phyloP scores from a whole-genome alignment of 2,888 invertebrate genomes.

The Sphaeridia pumilis region DNA sequence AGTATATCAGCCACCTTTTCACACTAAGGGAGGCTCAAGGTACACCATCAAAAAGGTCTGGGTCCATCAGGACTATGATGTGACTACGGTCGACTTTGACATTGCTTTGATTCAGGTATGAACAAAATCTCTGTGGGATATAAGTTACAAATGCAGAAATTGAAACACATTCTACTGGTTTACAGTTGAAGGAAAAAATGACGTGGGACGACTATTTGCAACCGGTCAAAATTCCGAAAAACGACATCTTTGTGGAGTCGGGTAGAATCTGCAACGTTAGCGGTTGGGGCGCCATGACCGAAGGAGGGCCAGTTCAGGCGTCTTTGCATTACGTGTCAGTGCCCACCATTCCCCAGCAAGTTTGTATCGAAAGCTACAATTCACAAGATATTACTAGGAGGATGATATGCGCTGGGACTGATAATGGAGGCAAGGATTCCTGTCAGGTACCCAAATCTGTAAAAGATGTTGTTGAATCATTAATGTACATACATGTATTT shows the following conservation, averaged over 20 bases:
- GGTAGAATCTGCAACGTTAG: slow-evolving; percentile 2
- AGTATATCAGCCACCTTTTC: slow-evolving; percentile 1
- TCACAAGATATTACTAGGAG: slow-evolving; percentile 5
- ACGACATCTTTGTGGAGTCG: neutral
- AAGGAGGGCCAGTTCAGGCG: slow-evolving; percentile 6
- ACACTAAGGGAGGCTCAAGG: slow-evolving; percentile 7
- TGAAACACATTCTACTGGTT: too few species aligned
- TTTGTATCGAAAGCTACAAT: slow-evolving; percentile 5
- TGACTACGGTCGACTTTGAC: slow-evolving; percentile 19
- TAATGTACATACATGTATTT: too few species aligned
- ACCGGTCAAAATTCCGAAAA: slow-evolving; percentile 2
- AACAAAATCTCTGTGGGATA: too few species aligned
- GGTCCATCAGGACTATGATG: slow-evolving; percentile 16
- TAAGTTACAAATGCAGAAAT: too few species aligned
- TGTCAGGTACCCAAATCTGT: too few species aligned
- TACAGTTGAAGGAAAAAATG: neutral
- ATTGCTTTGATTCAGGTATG: slow-evolving; percentile 19
- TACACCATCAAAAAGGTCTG: slow-evolving; percentile 6
- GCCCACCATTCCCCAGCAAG: slow-evolving; percentile 1
- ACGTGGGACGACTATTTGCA: slow-evolving; percentile 2
- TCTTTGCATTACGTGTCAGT: slow-evolving; percentile 7
- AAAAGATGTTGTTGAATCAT: too few species aligned
- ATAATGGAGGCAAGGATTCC: slow-evolving; percentile 22
- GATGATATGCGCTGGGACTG: slow-evolving; percentile 13
- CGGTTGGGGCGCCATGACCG: slow-evolving; percentile 12